Percentiles rank a stretch among this genome's conserved stretches.
phyloP scores from a whole-genome alignment of 2,113 vertebrate genomes.

The Poecilia latipinna region DNA sequence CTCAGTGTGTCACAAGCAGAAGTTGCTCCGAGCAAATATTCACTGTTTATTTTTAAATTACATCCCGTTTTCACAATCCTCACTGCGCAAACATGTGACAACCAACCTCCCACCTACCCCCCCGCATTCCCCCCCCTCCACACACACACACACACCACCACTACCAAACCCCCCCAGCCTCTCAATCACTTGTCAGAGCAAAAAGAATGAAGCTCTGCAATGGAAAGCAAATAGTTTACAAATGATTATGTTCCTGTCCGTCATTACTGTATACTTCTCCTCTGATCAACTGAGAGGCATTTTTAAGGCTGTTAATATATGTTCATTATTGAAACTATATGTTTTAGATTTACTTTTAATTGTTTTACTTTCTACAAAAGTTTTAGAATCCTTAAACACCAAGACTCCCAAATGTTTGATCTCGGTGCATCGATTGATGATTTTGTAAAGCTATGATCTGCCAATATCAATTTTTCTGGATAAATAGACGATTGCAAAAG shows the following conservation, averaged over 20 bases:
- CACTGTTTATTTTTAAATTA: slow-evolving; percentile 69
- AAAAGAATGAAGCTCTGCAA: slow-evolving; percentile 3
- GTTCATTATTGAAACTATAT: background rate
- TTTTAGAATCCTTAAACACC: background rate
- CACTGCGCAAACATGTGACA: slow-evolving; percentile 3
- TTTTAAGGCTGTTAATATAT: background rate
- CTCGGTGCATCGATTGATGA: background rate
- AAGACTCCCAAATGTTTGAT: background rate
- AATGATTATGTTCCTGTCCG: background rate
- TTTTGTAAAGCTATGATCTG: background rate
- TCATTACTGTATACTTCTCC: background rate
- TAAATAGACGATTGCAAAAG: too few relatives aligned
- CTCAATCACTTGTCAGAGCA: slow-evolving; percentile 21
- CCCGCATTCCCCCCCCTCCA: too few relatives aligned
- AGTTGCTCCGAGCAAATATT: slow-evolving; percentile 68
- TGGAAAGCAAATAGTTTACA: background rate
- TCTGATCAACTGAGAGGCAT: background rate
- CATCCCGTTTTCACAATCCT: slow-evolving; percentile 34
- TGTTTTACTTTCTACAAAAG: background rate
- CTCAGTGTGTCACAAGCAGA: slow-evolving; percentile 70
- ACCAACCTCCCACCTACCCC: background rate
- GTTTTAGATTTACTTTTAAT: background rate
- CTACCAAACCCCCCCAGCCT: background rate
- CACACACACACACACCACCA: too few relatives aligned
- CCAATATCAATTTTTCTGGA: background rate